A percentile compares a stretch with the other conserved stretches of the same genome.
Evolutionary conservation across 2,797 vertebrate genomes (phyloP).

Genomic region (Lithobates sylvaticus): DNA sequence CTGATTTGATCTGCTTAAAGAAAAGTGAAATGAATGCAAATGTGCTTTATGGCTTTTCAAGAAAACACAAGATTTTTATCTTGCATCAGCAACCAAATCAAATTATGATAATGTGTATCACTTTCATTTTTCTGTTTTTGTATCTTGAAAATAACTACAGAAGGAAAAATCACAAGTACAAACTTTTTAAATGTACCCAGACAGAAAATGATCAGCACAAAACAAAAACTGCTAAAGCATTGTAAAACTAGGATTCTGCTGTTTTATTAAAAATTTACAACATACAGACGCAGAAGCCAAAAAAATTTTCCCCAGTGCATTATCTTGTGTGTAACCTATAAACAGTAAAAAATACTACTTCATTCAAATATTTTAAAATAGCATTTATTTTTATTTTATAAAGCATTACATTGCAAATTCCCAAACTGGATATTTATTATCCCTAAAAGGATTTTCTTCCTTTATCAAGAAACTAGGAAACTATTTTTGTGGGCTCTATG

Average conservation of each 20-base stretch:
- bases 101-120: slow-evolving; percentile 20
- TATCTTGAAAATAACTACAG: background rate
- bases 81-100: slow-evolving; percentile 19
- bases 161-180: background rate
- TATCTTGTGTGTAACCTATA: background rate
- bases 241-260: background rate
- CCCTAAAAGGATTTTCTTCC: too few relatives aligned
- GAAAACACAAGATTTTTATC: slow-evolving; percentile 11
- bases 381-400: too few relatives aligned
- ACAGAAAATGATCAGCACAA: background rate
- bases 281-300: background rate
- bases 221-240: background rate
- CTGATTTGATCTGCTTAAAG: slow-evolving; percentile 31
- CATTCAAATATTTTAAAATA: background rate
- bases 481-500: too few relatives aligned
- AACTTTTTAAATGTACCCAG: background rate
- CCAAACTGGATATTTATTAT: too few relatives aligned
- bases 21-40: slow-evolving; percentile 19
- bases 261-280: background rate
- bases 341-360: background rate
- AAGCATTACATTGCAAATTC: too few relatives aligned
- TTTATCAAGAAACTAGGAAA: too few relatives aligned
- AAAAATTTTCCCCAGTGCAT: background rate
- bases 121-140: slow-evolving; percentile 13
- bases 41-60: background rate